Conservation (phyloP, 2,888 invertebrate species). For the Drosophila greeni region DNA sequence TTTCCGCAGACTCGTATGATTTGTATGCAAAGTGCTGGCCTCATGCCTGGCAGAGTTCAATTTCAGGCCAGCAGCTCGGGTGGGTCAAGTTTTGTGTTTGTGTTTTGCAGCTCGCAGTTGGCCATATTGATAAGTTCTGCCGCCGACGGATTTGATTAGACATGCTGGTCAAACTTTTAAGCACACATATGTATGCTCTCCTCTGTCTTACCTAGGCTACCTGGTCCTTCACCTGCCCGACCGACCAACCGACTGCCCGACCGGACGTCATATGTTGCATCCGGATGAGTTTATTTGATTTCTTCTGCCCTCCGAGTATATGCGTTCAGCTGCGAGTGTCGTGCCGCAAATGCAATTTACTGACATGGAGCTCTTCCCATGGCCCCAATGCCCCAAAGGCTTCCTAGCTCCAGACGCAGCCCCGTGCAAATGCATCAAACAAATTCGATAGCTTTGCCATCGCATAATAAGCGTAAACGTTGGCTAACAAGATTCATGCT, state of each 20-base stretch:
- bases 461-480: conserved; percentile 76
- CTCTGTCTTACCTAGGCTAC: conserved; percentile 22
- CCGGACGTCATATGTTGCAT: conserved; percentile 42
- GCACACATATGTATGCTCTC: conserved; percentile 14
- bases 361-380: conserved; percentile 8
- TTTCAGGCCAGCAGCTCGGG: conserved; percentile 54
- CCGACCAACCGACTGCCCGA: background rate
- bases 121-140: conserved; percentile 68
- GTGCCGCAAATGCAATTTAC: conserved; percentile 71
- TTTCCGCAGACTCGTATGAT: conserved; percentile 57
- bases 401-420: background rate
- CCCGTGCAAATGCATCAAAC: conserved; percentile 65
- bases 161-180: conserved; percentile 50
- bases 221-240: background rate
- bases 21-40: conserved; percentile 71
- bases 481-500: conserved; percentile 76
- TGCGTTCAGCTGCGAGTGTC: conserved; percentile 71
- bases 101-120: conserved; percentile 60
- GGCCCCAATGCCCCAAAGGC: conserved; percentile 1
- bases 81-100: conserved; percentile 54
- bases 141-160: conserved; percentile 59
- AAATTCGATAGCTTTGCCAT: conserved; percentile 69
- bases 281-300: conserved; percentile 62
- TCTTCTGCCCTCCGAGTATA: conserved; percentile 51
- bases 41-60: conserved; percentile 63